Base-by-base conservation (phyloP, 2,888 invertebrate genomes). In the Masnerella sp. region DNA sequence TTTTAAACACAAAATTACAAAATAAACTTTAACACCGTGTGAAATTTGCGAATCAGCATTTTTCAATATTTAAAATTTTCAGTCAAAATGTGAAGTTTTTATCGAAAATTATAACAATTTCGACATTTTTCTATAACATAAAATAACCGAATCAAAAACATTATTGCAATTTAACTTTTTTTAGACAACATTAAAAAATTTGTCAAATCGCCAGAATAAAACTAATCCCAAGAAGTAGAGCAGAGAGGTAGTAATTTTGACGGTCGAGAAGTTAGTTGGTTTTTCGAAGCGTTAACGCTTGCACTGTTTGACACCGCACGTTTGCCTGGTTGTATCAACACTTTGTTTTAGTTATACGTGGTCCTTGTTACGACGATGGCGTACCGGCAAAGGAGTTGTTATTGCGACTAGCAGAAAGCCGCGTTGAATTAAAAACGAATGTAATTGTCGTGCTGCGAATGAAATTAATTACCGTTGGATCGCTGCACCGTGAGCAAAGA, bases 381-480 rank as follows among this genome's bases (percentile, higher is more conserved):
- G 43, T 20, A 12, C 17, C 7, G 8, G 45, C 64, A 54, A 64
- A 64, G 52, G 14, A 54, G 7, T 43, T 36, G 36, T 42, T 54
- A 51, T 45, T 52, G 25, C 34, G 18, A 30, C 28, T 47, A 30
- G 14, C 45, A 38, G 28, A 65, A 38, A 47, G 43, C 43, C 36
- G 36, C n/a, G 25, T 3, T 47, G 38, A 65, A 54, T 36, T 54
- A 54, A 65, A 54, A 65, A 65, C 54, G 36, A 65, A 47, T 38
- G 38, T 36, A 18, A 54, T 36, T 47, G 54, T 30, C 36, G 47
- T 54, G 47, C 14, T 15, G 15, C 20, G 43, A 65, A 56, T 47
- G 30, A 40, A 65, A 65, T 56, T 64, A 52, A 54, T 62, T 62
- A 52, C 34, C 34, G 52, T 52, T 52, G 43, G 51, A 28, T 28